Percentiles rank a stretch among this genome's conserved stretches.
Conservation (phyloP, 1,140 invertebrate genomes). For the Drosophila pachea region DNA sequence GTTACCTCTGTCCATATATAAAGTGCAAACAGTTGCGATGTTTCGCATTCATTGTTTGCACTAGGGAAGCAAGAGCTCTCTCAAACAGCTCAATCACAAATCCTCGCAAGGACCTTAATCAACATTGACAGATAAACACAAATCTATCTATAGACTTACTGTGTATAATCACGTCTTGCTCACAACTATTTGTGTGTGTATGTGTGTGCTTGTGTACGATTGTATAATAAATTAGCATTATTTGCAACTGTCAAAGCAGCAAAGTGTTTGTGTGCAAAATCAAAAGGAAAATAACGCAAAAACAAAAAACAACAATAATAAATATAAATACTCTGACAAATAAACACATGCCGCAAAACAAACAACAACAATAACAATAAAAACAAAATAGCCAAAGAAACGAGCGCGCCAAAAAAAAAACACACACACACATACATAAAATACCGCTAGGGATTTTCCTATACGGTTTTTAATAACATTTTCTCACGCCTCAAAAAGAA, state of each 20-base stretch:
- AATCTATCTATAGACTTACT: too few relatives aligned
- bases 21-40: constrained; percentile 52
- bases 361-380: constrained; percentile 16
- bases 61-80: constrained; percentile 48
- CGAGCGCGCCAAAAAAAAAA: constrained; percentile 59
- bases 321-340: constrained; percentile 50
- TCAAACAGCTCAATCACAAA: constrained; percentile 1
- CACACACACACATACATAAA: constrained; percentile 18
- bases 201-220: background rate
- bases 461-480: constrained; percentile 30
- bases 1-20: constrained; percentile 45
- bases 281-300: constrained; percentile 42
- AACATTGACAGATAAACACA: background rate
- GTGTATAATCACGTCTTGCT: background rate
- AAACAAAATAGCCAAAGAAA: constrained; percentile 17
- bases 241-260: constrained; percentile 42
- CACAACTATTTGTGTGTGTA: background rate
- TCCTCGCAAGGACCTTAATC: constrained; percentile 14
- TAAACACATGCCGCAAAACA: constrained; percentile 61
- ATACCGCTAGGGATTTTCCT: constrained; percentile 49
- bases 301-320: constrained; percentile 36
- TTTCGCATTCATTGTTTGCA: constrained; percentile 69
- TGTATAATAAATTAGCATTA: constrained; percentile 29
- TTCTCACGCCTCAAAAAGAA: constrained; percentile 40
- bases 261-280: constrained; percentile 46